A percentile compares a stretch with the other conserved stretches of the same genome.
Evolutionary conservation across 1,140 invertebrate genomes (phyloP).

Genomic region (Temnothorax nylanderi): DNA sequence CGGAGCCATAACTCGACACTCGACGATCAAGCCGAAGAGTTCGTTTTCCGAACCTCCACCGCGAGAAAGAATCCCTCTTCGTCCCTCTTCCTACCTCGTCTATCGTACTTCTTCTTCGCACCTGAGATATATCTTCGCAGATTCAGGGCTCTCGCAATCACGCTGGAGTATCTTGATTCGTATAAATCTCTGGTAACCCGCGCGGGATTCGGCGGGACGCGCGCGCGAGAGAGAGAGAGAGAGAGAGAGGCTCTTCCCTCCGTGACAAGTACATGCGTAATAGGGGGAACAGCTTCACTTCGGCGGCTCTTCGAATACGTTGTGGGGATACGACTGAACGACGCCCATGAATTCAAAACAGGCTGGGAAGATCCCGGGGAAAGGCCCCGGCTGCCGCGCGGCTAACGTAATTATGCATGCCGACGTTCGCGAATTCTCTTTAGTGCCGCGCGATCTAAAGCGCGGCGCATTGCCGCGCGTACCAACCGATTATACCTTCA

Average conservation of each 20-base stretch:
- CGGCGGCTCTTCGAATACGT: slow-evolving; percentile 43
- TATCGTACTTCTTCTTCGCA: slow-evolving; percentile 69
- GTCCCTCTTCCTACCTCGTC: slow-evolving; percentile 47
- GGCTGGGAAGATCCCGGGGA: slow-evolving; percentile 26
- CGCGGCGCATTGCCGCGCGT: not conserved
- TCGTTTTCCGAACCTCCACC: slow-evolving; percentile 38
- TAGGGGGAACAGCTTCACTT: slow-evolving; percentile 65
- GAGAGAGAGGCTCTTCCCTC: slow-evolving; percentile 36
- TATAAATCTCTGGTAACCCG: slow-evolving; percentile 78
- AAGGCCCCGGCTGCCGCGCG: not conserved
- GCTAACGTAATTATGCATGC: slow-evolving; percentile 67
- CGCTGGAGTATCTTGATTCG: slow-evolving; percentile 76
- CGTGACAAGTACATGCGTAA: slow-evolving; percentile 74
- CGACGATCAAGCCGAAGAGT: slow-evolving; percentile 46
- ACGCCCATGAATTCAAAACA: slow-evolving; percentile 73
- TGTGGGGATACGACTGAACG: slow-evolving; percentile 45
- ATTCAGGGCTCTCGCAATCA: slow-evolving; percentile 70
- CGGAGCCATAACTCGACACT: slow-evolving; percentile 12
- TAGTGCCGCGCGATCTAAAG: slow-evolving; percentile 42
- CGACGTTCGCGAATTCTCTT: slow-evolving; percentile 39
- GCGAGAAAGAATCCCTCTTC: slow-evolving; percentile 24
- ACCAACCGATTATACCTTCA: not conserved
- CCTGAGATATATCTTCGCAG: slow-evolving; percentile 74
- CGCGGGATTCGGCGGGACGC: slow-evolving; percentile 52
- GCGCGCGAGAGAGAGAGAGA: not conserved